Conservation (phyloP, 2,797 vertebrate genomes). For the Echeneis naucrates region DNA sequence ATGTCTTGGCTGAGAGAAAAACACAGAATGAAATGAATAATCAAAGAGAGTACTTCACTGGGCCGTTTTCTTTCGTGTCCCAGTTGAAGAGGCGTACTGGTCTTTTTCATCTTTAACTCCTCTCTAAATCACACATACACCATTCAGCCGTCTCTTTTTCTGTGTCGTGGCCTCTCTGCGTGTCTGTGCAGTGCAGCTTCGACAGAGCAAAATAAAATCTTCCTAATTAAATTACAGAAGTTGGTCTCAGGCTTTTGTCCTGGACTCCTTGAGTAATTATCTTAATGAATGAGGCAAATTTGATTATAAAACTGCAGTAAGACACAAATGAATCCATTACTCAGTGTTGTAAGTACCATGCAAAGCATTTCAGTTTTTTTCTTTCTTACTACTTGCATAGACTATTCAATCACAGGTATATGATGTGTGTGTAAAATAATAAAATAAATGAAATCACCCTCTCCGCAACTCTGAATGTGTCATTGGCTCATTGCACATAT, state of each 20-base stretch:
- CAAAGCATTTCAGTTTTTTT: conserved; percentile 41
- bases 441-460: neutral
- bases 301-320: conserved; percentile 71
- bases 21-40: conserved; percentile 38
- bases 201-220: conserved; percentile 43
- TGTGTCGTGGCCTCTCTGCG: too few species aligned
- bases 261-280: conserved; percentile 72
- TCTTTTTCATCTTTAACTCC: neutral
- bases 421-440: neutral
- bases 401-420: conserved; percentile 31
- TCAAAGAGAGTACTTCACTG: conserved; percentile 39
- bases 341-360: conserved; percentile 35
- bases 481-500: conserved; percentile 27
- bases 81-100: conserved; percentile 23
- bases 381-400: conserved; percentile 28
- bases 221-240: conserved; percentile 66
- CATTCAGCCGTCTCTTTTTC: too few species aligned
- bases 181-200: conserved; percentile 27
- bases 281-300: conserved; percentile 69
- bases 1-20: conserved; percentile 54
- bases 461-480: conserved; percentile 18
- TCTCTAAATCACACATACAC: too few species aligned
- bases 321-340: conserved; percentile 66
- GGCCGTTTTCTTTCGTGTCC: conserved; percentile 36
- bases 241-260: conserved; percentile 48